These are phyloP conservation scores for Oceanodroma leucorhoa DNA, from an alignment of 2,797 vertebrate species.

Conservation along the genomic window DNA sequence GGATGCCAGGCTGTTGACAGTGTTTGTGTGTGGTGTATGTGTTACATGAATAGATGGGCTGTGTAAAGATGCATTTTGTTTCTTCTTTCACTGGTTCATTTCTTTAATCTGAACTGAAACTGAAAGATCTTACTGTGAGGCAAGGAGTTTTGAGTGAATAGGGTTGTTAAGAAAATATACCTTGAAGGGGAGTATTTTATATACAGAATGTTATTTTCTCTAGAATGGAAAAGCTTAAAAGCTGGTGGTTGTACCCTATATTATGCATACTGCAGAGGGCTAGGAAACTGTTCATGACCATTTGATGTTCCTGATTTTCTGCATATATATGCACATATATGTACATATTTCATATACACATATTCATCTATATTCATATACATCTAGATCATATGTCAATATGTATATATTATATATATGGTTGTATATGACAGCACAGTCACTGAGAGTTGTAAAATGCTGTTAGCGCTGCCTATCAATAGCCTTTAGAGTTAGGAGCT, in stretches of 20 bases:
- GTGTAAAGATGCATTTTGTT: background rate
- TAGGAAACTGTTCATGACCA: background rate
- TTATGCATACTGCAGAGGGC: background rate
- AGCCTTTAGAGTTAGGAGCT: background rate
- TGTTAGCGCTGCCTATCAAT: background rate
- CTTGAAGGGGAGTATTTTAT: constrained; percentile 3
- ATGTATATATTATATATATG: background rate
- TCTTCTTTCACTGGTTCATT: background rate
- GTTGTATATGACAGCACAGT: background rate
- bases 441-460: background rate
- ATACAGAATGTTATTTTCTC: background rate
- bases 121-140: background rate
- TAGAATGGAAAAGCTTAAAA: background rate
- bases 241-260: background rate
- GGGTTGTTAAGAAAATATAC: background rate
- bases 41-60: background rate
- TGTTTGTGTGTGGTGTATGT: constrained; percentile 4
- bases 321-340: background rate
- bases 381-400: background rate
- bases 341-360: background rate
- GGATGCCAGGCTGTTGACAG: constrained; percentile 35
- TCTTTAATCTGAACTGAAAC: constrained; percentile 29
- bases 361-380: background rate
- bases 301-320: background rate
- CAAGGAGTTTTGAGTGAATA: background rate